These are phyloP conservation scores for Neocloeon triangulifer DNA, from an alignment of 1,140 invertebrate species.

Conservation along the genomic window DNA sequence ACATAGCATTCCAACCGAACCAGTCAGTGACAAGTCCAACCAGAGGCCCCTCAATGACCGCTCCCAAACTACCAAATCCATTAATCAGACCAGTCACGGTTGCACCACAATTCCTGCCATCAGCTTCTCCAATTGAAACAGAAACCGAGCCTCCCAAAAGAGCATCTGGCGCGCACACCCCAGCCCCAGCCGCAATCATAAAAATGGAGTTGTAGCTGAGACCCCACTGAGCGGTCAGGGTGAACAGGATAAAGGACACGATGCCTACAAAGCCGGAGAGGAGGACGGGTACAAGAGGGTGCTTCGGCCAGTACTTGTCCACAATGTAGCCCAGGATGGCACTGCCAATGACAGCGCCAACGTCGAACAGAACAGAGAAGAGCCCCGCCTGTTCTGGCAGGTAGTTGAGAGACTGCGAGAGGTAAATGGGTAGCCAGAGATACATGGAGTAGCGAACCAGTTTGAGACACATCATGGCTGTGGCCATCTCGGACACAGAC, in stretches of 20 bases:
- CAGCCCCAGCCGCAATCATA: conserved; percentile 22
- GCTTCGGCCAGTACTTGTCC: conserved; percentile 15
- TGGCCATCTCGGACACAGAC: conserved; percentile 22
- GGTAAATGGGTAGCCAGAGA: conserved; percentile 28
- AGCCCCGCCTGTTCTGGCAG: conserved; percentile 20
- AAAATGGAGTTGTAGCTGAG: conserved; percentile 19
- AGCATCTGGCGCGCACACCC: conserved; percentile 26
- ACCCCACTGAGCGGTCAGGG: conserved; percentile 20
- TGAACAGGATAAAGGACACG: conserved; percentile 18
- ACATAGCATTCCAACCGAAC: conserved; percentile 26
- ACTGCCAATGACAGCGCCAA: conserved; percentile 24
- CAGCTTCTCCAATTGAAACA: conserved; percentile 21
- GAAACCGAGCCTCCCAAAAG: conserved; percentile 24
- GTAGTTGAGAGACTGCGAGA: conserved; percentile 22
- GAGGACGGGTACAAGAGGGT: conserved; percentile 19
- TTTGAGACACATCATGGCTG: conserved; percentile 25
- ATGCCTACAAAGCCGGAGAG: conserved; percentile 18
- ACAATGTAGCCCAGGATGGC: conserved; percentile 20
- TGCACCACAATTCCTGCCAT: conserved; percentile 20
- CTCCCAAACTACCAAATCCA: conserved; percentile 26
- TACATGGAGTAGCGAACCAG: conserved; percentile 27
- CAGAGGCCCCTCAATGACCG: conserved; percentile 25
- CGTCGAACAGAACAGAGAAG: conserved; percentile 26
- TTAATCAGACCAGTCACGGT: conserved; percentile 23
- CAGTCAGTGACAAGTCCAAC: conserved; percentile 19